Percentiles rank a stretch among this genome's conserved stretches.
Evolutionary conservation across 2,113 vertebrate species (phyloP).

Genomic region (Caranx melampygus): DNA sequence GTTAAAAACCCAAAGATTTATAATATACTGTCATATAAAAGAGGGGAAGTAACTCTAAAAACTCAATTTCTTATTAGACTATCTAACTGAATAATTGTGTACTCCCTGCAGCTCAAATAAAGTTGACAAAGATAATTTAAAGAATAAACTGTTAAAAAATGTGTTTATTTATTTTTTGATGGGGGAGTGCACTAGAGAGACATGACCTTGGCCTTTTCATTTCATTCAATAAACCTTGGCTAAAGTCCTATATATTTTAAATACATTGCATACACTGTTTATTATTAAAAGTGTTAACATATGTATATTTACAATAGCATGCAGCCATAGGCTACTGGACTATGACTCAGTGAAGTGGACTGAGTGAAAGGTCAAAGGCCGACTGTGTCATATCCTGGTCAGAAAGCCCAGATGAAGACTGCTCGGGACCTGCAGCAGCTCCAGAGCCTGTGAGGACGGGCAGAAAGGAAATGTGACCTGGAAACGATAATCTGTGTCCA

Average conservation of each 20-base stretch:
- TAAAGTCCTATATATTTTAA: not conserved
- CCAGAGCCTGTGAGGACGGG: slow-evolving; percentile 90
- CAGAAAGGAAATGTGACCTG: slow-evolving; percentile 96
- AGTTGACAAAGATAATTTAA: not conserved
- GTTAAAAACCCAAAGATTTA: not conserved
- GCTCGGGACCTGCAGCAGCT: slow-evolving; percentile 91
- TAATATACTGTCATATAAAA: not conserved
- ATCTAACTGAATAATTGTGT: not conserved
- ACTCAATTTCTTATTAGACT: not conserved
- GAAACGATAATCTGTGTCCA: slow-evolving; percentile 92
- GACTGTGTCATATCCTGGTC: slow-evolving; percentile 84
- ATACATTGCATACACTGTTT: slow-evolving; percentile 10
- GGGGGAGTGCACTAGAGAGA: not conserved
- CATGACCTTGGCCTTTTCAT: not conserved
- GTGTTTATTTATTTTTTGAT: not conserved
- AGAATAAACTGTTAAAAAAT: not conserved
- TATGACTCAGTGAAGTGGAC: slow-evolving; percentile 3
- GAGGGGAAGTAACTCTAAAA: not conserved
- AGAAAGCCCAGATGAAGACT: slow-evolving; percentile 94
- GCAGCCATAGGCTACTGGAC: not conserved
- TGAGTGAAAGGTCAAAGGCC: slow-evolving; percentile 15
- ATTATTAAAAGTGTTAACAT: slow-evolving; percentile 32
- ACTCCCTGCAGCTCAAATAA: not conserved
- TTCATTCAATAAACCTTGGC: not conserved
- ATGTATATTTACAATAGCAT: slow-evolving; percentile 23